A percentile compares a stretch with the other conserved stretches of the same genome.
Conservation (phyloP, 2,113 vertebrate species). For the Raja brachyura region DNA sequence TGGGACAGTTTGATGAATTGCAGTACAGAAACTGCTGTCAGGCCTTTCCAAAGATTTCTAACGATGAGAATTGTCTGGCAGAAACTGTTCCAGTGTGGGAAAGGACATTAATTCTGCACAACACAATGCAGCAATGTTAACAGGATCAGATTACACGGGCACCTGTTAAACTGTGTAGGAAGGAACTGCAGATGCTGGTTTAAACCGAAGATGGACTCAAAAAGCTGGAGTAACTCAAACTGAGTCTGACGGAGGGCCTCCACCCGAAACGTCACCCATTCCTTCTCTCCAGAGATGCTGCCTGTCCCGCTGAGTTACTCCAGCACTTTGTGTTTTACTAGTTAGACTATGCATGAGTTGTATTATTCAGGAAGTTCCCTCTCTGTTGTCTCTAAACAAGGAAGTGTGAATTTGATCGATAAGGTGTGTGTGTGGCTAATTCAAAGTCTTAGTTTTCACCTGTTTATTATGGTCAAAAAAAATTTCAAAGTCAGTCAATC, state of each 20-base stretch:
- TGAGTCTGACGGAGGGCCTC: no score
- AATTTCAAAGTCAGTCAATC: no score
- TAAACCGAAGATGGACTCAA: no score
- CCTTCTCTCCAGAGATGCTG: no score
- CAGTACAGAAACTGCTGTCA: neutral
- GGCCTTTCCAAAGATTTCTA: neutral
- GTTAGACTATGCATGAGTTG: neutral
- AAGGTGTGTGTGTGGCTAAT: neutral
- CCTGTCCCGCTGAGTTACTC: no score
- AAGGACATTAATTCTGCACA: neutral
- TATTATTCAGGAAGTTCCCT: neutral
- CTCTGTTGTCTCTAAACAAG: neutral
- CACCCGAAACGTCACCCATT: no score
- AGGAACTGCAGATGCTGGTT: no score
- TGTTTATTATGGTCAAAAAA: no score
- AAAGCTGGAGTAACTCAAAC: no score
- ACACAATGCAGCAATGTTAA: neutral
- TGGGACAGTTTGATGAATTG: neutral
- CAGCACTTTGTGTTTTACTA: neutral
- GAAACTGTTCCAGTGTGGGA: neutral
- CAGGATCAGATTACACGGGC: neutral
- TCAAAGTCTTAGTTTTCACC: no score
- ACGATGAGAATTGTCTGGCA: neutral
- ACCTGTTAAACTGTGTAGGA: no score
- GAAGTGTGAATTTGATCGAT: neutral